Conservation (phyloP, 2,113 vertebrate genomes). For the Eulemur macaco region DNA sequence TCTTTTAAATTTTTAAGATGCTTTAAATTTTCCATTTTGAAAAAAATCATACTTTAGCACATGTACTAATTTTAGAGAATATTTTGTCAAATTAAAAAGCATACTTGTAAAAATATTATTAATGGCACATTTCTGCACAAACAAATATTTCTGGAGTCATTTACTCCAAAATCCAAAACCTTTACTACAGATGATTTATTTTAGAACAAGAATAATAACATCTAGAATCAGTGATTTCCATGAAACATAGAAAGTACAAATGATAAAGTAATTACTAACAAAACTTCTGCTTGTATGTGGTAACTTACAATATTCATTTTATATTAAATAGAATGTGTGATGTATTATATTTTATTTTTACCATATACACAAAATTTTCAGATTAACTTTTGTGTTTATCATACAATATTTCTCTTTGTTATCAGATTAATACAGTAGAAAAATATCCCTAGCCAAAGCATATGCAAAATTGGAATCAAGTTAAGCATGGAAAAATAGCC, state of each 20-base stretch:
- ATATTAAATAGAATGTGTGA: not conserved
- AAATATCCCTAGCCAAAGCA: not conserved
- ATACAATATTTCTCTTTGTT: not conserved
- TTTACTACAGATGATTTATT: not conserved
- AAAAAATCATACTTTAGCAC: not conserved
- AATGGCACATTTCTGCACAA: not conserved
- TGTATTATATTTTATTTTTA: not conserved
- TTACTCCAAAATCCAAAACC: not conserved
- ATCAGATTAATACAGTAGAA: not conserved
- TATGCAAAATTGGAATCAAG: slow-evolving; percentile 41
- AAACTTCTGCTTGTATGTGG: not conserved
- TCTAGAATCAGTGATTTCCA: not conserved
- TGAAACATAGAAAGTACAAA: not conserved
- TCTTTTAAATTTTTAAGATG: not conserved
- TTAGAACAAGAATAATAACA: not conserved
- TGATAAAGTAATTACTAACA: not conserved
- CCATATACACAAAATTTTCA: not conserved
- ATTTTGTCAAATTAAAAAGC: not conserved
- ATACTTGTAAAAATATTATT: not conserved
- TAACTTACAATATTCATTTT: not conserved
- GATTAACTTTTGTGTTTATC: not conserved
- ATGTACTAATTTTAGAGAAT: not conserved
- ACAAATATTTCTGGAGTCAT: not conserved
- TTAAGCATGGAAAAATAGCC: slow-evolving; percentile 17
- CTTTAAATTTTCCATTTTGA: not conserved